Base-by-base conservation (phyloP, 2,888 invertebrate genomes). In the Agonum fuliginosum region DNA sequence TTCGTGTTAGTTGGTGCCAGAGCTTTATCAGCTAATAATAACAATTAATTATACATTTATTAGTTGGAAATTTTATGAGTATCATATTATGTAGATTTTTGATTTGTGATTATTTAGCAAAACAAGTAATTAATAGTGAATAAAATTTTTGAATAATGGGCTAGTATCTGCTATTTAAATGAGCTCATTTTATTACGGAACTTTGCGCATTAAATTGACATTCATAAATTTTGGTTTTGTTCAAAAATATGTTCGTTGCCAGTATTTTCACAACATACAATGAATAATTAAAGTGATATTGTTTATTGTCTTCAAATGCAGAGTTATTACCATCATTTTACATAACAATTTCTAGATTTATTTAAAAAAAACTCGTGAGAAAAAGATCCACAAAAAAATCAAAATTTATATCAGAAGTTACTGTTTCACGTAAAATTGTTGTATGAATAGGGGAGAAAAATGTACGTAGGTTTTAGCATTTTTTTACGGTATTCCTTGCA, bases 1-100 rank as follows among this genome's bases (percentile, higher is more conserved):
- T 67, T 75, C 14, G 48, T 51, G 51, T 30, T 75, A 75, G 51
- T 75, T 75, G 51, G 37, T 73, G 20, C 58, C 22, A 73, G 3
- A 12, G 30, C 46, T 46, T 48, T n/a, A 27, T 70, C 30, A 3
- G 24, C 22, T 24, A 22, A 5, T 48, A 19, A 17, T 19, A 48
- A 48, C 48, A 4, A 10, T 48, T 19, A 1, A 17, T 20, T 17
- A 17, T 48, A 48, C 8, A 8, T 48, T 12, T 17, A 19, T 20
- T 48, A 12, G 6, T 2, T 48, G 48, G 4, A 48, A 48, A 0
- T 37, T 37, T 37, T 10, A 37, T 37, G 37, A 3, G 3, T 37
- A n/a, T 1, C 2, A 37, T 37, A 10, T 37, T 37, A 3, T 37
- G n/a, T n/a, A 43, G 43, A 43, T 43, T 14, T 43, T 14, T 43